phyloP scores from a whole-genome alignment of 2,888 invertebrate species.

The Tryphoninae sp. region DNA sequence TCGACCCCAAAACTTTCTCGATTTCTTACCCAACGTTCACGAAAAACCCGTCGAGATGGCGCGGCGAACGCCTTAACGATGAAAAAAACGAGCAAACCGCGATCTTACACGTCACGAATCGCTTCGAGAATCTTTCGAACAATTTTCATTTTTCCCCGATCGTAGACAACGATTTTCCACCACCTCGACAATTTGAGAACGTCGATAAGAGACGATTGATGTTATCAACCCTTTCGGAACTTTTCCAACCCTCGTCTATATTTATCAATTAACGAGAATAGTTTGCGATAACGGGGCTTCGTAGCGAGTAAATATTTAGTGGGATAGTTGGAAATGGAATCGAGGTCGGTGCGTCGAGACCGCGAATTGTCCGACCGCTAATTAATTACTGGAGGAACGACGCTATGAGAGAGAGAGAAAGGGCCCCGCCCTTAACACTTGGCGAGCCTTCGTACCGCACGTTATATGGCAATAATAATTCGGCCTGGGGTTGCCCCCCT shows the following conservation, averaged over 20 bases:
- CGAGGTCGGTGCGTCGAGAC: not conserved
- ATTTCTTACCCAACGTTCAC: not conserved
- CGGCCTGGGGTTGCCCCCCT: not conserved
- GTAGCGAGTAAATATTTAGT: not conserved
- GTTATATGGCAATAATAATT: not conserved
- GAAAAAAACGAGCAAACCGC: not conserved
- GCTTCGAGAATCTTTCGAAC: too few relatives aligned
- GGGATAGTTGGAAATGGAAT: not conserved
- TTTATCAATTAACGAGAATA: not conserved
- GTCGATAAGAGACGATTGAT: too few relatives aligned
- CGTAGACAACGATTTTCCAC: too few relatives aligned
- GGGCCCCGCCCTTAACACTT: not conserved
- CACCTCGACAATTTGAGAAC: too few relatives aligned
- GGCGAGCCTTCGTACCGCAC: not conserved
- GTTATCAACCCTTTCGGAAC: not conserved
- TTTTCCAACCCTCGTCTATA: not conserved
- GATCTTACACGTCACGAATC: too few relatives aligned
- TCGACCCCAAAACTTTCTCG: not conserved
- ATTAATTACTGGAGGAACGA: not conserved
- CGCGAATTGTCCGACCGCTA: not conserved
- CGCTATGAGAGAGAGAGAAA: not conserved
- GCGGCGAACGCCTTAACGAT: not conserved
- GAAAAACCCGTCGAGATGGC: not conserved
- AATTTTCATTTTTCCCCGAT: too few relatives aligned
- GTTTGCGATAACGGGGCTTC: not conserved